Evolutionary conservation across 2,113 vertebrate species (phyloP).

Genomic region (Zapus hudsonius): DNA sequence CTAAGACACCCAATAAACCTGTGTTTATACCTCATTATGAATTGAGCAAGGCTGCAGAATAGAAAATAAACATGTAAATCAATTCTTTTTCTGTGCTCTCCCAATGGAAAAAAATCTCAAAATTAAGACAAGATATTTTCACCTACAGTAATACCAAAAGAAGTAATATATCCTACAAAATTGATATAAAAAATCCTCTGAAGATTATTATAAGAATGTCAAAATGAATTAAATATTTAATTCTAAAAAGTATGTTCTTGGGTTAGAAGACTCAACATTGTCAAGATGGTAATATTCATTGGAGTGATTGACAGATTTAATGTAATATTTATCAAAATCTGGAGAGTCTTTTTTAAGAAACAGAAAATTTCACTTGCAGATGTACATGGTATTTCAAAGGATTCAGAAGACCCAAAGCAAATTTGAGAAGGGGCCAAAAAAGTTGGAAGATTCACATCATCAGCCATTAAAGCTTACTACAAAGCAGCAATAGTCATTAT

Average conservation of each 20-base stretch:
- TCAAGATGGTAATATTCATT: background rate
- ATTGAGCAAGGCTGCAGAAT: background rate
- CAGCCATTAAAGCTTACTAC: too few species aligned
- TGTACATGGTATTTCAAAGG: background rate
- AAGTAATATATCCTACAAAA: background rate
- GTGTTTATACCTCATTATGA: background rate
- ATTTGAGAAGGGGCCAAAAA: background rate
- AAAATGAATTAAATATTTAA: background rate
- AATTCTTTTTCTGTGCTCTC: background rate
- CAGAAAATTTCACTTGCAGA: background rate
- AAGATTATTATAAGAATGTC: background rate
- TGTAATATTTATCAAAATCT: background rate
- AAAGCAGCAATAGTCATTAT: too few species aligned
- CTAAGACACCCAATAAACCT: background rate
- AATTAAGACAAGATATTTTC: constrained; percentile 28
- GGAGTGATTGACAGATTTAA: background rate
- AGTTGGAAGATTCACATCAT: too few species aligned
- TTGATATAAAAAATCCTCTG: background rate
- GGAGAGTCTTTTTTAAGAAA: background rate
- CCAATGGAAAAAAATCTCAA: background rate
- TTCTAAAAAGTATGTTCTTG: background rate
- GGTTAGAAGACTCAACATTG: background rate
- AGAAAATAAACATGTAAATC: background rate
- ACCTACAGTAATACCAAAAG: background rate
- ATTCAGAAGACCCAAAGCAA: background rate